Percentiles rank a stretch among this genome's conserved stretches.
Conservation (phyloP, 2,113 vertebrate species). For the Oreochromis tanganicae region DNA sequence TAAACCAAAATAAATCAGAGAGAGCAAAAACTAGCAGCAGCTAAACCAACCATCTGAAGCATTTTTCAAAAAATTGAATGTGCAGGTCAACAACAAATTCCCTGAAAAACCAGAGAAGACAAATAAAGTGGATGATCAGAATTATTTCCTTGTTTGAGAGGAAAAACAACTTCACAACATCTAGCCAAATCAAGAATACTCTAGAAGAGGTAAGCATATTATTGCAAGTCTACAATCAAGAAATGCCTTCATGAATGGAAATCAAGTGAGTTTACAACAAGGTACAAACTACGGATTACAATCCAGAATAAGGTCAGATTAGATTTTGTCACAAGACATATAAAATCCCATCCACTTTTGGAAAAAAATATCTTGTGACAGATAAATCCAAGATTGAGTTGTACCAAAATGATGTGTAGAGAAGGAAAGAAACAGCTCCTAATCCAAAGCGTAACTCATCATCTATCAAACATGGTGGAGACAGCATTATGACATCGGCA, state of each 20-base stretch:
- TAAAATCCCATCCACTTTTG: neutral
- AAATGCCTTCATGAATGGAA: neutral
- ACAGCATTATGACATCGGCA: neutral
- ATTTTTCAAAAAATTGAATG: neutral
- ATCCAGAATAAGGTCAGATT: neutral
- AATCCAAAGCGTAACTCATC: neutral
- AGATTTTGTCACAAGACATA: neutral
- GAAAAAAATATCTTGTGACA: neutral
- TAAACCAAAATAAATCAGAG: neutral
- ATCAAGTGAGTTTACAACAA: neutral
- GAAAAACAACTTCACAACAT: neutral
- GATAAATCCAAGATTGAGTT: rapidly evolving
- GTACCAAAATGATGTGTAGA: neutral
- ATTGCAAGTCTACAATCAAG: neutral
- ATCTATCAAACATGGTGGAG: neutral
- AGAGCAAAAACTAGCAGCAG: neutral
- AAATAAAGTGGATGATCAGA: neutral
- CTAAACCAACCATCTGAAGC: neutral
- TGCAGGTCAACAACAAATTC: neutral
- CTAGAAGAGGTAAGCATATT: neutral
- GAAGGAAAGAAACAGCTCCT: neutral
- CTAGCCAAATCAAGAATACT: neutral
- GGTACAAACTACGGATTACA: neutral
- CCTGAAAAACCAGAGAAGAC: neutral
- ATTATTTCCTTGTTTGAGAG: neutral